Evolutionary conservation across 2,797 vertebrate genomes (phyloP), one percentile per base, ranked within the genome.

Genomic region (Gouania willdenowi): DNA sequence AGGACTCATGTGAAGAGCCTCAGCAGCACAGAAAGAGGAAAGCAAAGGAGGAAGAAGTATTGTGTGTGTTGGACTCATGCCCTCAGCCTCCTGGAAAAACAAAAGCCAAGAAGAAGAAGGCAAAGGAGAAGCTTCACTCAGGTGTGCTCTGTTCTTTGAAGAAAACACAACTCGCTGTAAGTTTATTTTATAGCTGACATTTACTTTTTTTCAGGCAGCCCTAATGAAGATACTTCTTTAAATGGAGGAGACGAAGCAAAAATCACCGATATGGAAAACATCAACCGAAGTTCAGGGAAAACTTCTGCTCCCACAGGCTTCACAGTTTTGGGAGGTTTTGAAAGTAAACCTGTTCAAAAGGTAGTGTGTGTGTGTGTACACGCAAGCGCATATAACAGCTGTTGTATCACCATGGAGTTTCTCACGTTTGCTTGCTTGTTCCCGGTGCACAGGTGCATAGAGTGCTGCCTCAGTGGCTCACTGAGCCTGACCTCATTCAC

Each of bases 391-490:
- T 7, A 2, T 2, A 6, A 6, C 6, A 3, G 5, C 1, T 21
- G 21, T 5, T 23, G 21, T 1, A 23, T 3, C 21, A 20, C 4
- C 4, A 6, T 6, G 19, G 19, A 20, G 19, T 1, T 5, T 19
- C 19, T 14, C 13, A 14, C 13, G 13, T 1, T 20, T 19, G 1
- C 20, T 20, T 8, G 21, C 8, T 3, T 20, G 19, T 1, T 5
- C 6, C 19, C 6, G 6, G 7, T 21, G 1, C 21, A 25, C 49
- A 98, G 94, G 92, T 94, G 0, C 84, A 88, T 39, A 85, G 92
- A 48, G 91, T 95, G 31, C 61, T 98, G 20, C 95, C 95, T 0
- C 80, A 85, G 5, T 99, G 95, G 95, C 78, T 99, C 3, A 87
- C 93, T 41, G 59, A 93, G 32, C 94, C 96, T 1, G 86, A 86